A percentile compares a stretch with the other conserved stretches of the same genome.
phyloP scores from a whole-genome alignment of 2,113 vertebrate species.

The Merops nubicus region DNA sequence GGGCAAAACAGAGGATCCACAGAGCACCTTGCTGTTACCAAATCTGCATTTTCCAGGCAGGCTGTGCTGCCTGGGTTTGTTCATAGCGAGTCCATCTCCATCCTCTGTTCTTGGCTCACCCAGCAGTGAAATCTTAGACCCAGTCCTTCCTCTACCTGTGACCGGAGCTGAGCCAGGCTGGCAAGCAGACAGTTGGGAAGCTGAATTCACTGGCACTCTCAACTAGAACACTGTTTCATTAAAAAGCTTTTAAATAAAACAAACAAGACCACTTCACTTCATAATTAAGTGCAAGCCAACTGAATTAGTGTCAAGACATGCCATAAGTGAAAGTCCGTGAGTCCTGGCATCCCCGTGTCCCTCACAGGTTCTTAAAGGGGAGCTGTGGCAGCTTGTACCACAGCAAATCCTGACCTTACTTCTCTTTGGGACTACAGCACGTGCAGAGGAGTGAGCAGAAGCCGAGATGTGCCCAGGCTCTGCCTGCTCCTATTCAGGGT shows the following conservation, averaged over 20 bases:
- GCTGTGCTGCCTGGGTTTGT: accelerated
- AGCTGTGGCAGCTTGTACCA: neutral
- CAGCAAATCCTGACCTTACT: accelerated
- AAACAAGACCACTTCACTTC: neutral
- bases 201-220: neutral
- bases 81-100: neutral
- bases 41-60: neutral
- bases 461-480: accelerated
- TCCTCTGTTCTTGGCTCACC: neutral
- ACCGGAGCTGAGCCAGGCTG: neutral
- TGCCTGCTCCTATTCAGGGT: neutral
- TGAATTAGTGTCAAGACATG: neutral
- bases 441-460: neutral
- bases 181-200: neutral
- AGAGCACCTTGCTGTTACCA: neutral
- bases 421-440: neutral
- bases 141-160: neutral
- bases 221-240: neutral
- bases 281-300: neutral
- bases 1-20: neutral
- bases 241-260: neutral
- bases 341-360: neutral
- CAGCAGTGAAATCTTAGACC: neutral
- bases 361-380: neutral
- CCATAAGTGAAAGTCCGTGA: accelerated